Evolutionary conservation across 2,113 vertebrate species (phyloP).

Genomic region (Hystrix brachyura): DNA sequence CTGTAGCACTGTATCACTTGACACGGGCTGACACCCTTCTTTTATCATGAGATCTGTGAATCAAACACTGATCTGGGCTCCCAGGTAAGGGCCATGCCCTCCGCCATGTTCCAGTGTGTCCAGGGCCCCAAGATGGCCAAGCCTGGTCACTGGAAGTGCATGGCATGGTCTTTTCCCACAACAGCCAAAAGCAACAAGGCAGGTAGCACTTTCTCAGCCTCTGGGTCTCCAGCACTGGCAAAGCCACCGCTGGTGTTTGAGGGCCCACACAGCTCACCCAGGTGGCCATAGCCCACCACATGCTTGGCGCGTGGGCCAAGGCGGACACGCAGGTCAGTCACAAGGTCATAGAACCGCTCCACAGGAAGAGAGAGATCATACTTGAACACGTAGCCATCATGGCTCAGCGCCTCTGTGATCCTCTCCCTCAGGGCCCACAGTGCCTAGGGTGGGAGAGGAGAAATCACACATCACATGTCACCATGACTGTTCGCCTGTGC

Average conservation of each 20-base stretch:
- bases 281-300: constrained; percentile 96
- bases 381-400: constrained; percentile 94
- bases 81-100: not conserved
- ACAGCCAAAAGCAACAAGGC: not conserved
- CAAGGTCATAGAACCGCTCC: constrained; percentile 94
- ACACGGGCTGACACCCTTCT: not conserved
- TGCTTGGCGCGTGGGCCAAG: constrained; percentile 90
- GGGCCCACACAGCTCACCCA: constrained; percentile 89
- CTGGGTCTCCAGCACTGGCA: not conserved
- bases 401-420: constrained; percentile 94
- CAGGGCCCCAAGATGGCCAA: not conserved
- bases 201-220: not conserved
- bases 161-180: not conserved
- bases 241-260: not conserved
- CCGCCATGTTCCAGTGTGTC: not conserved
- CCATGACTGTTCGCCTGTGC: fast-evolving
- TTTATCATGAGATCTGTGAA: too few species aligned
- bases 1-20: not conserved
- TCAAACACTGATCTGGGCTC: not conserved
- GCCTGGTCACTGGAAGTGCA: not conserved
- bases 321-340: constrained; percentile 89
- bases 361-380: constrained; percentile 96
- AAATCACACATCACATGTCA: not conserved
- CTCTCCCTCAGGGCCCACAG: constrained; percentile 97
- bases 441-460: constrained; percentile 76